Base-by-base conservation (phyloP, 2,888 invertebrate genomes). In the Nephrotoma flavescens region DNA sequence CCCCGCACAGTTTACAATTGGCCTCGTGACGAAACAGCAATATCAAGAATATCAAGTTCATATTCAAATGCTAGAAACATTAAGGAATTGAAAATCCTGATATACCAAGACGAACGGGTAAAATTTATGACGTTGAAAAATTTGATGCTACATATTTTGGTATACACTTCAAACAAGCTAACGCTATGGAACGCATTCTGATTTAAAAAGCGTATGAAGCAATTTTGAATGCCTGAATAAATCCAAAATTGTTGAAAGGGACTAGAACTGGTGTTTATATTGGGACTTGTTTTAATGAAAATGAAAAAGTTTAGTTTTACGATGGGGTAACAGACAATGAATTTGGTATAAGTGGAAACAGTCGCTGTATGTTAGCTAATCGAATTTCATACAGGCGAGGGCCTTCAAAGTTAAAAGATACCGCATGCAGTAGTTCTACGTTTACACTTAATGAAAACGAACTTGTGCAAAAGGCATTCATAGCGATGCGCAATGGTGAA, bases 361-460 rank as follows among this genome's bases (percentile, higher is more conserved):
- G 97, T 89, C 94, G 97, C 88, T 97, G 97, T 4, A 97, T 98
- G 97, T 93, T 98, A 90, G 96, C 98, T 12, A 97, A 98, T 91
- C 94, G 98, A 86, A 94, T 99, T 88, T 97, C 97, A n/a, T n/a
- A n/a, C n/a, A n/a, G n/a, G n/a, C 0, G 95, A 89, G 98, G 98
- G 0, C 98, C 98, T 0, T 97, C 97, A 5, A 96, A 95, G 92
- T 93, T 96, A 0, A 93, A 97, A 9, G 98, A 99, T 92, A 97
- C 98, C 0, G 98, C 98, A 0, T 99, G 98, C 91, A 97, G 97
- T n/a, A 98, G 98, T 87, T 96, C 97, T 7, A 93, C 97, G 88
- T 95, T 96, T 89, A 98, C 98, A 0, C 88, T 98, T 87, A n/a
- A n/a, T n/a, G n/a, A n/a, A n/a, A n/a, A n/a, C n/a, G n/a, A n/a